Evolutionary conservation across 1,140 invertebrate genomes (phyloP), one percentile per base, ranked within the genome.

Genomic region (Ridgeia piscesae): DNA sequence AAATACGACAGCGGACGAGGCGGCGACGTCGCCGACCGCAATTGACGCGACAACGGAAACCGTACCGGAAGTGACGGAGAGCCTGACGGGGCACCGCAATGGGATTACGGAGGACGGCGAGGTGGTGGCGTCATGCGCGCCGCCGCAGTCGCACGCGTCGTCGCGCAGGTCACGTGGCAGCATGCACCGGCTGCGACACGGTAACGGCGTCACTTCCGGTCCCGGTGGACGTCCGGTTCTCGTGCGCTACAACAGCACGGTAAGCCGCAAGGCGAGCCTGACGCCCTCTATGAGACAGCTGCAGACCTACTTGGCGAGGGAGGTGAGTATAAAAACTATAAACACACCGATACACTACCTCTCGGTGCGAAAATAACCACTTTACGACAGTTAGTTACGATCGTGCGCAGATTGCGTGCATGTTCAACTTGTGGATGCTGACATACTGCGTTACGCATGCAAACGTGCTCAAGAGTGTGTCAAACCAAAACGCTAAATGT

Each of bases 141-240:
- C 58, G 58, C 58, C 58, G 27, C 58, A 4, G 58, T 21, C 27
- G 58, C 58, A 77, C 58, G 17, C 58, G 8, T 4, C 17, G 58
- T 77, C 58, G 58, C 58, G 58, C 58, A 77, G 58, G 58, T 77
- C 58, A 77, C 58, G 58, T 77, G 58, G 58, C 58, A 77, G 58
- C 27, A 27, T 77, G 58, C 58, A 77, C 58, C 58, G 58, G 58
- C 58, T 77, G 58, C 58, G 58, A 0, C 58, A 77, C 58, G 27
- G 27, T 21, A 77, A 77, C 58, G 6, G 58, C 58, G 58, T 77
- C 58, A 77, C 58, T 77, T 77, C 58, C 58, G 58, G 58, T 21
- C 58, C 58, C 0, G 58, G 58, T 21, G 58, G 58, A 77, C 58
- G 58, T 4, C 58, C 58, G 58, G 58, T 77, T 17, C 58, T 77